Evolutionary conservation across 2,113 vertebrate species (phyloP).

Genomic region (Murina feae): DNA sequence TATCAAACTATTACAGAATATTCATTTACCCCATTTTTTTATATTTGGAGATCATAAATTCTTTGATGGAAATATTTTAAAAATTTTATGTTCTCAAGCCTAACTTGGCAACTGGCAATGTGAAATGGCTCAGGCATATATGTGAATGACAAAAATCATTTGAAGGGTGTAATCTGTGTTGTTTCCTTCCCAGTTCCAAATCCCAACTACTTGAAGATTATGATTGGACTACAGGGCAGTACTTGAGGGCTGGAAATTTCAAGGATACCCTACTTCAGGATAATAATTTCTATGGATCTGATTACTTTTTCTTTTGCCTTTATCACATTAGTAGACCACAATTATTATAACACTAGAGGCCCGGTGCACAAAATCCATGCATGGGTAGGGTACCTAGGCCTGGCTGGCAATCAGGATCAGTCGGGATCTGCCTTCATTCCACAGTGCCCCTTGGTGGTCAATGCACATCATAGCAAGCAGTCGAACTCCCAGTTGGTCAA

Average conservation of each 20-base stretch:
- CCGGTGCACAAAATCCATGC: too few relatives aligned
- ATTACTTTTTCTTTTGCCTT: neutral
- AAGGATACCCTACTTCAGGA: neutral
- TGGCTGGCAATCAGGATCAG: too few relatives aligned
- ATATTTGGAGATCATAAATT: neutral
- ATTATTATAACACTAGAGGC: neutral
- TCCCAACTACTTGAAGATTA: neutral
- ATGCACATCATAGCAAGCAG: too few relatives aligned
- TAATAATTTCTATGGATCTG: neutral
- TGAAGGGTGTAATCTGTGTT: neutral
- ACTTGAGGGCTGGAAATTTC: neutral
- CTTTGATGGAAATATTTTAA: neutral
- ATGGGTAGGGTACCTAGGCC: too few relatives aligned
- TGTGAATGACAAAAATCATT: too few relatives aligned
- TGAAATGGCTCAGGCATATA: neutral
- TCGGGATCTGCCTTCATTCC: too few relatives aligned
- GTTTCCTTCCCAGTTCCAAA: neutral
- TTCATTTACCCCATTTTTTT: neutral
- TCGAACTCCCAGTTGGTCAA: too few relatives aligned
- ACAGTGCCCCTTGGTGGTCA: too few relatives aligned
- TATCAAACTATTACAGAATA: neutral
- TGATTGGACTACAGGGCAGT: neutral
- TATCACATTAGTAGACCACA: neutral
- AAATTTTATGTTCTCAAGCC: neutral
- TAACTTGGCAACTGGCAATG: neutral